A percentile compares a stretch with the other conserved stretches of the same genome.
These are phyloP conservation scores for Phalera bucephala DNA, from an alignment of 2,888 invertebrate genomes.

Conservation along the genomic window DNA sequence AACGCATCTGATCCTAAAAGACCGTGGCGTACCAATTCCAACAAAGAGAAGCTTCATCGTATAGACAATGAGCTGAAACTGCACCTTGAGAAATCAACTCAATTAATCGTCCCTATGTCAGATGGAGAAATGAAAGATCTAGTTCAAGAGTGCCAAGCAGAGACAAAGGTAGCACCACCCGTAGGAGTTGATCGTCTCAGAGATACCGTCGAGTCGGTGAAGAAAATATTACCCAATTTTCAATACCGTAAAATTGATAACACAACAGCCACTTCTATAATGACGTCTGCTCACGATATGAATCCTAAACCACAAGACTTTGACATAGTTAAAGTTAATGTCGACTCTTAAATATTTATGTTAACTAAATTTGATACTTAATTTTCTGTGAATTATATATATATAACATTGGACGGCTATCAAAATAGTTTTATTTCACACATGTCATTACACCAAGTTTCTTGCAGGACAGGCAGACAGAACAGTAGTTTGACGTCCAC, in stretches of 20 bases:
- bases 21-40: conserved; percentile 69
- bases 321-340: not conserved
- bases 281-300: conserved; percentile 47
- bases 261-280: conserved; percentile 60
- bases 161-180: conserved; percentile 28
- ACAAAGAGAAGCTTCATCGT: conserved; percentile 61
- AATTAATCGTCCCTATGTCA: conserved; percentile 48
- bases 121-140: conserved; percentile 56
- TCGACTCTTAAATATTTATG: too few relatives aligned
- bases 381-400: too few relatives aligned
- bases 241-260: conserved; percentile 62
- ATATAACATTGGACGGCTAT: not conserved
- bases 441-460: too few relatives aligned
- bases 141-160: conserved; percentile 51
- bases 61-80: conserved; percentile 63
- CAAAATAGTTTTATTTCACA: not conserved
- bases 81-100: conserved; percentile 52
- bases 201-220: conserved; percentile 63
- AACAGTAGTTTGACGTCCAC: too few relatives aligned
- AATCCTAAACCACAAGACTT: conserved; percentile 7
- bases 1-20: conserved; percentile 53
- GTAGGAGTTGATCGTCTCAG: conserved; percentile 45
- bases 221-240: conserved; percentile 62
- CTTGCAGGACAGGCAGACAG: too few relatives aligned
- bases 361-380: too few relatives aligned